phyloP scores from a whole-genome alignment of 2,888 invertebrate genomes.

The Labia minor region DNA sequence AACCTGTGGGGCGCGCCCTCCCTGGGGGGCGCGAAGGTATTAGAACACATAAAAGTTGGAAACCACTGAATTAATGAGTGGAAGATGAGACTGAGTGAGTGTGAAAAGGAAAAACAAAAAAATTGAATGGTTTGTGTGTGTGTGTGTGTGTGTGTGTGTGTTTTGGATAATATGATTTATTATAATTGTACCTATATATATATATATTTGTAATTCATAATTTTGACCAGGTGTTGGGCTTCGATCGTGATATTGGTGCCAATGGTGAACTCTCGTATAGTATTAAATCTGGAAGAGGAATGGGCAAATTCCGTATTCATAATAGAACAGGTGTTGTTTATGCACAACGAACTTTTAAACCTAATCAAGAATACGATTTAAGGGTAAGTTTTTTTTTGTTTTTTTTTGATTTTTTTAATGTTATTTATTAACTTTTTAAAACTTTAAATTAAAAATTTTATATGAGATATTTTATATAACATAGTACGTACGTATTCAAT shows the following conservation, averaged over 20 bases:
- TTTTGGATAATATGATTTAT: not conserved
- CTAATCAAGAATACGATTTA: slow-evolving; percentile 55
- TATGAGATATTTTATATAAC: too few relatives aligned
- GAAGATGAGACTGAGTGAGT: not conserved
- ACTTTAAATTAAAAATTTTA: too few relatives aligned
- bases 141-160: not conserved
- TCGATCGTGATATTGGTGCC: slow-evolving; percentile 68
- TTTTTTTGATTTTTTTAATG: not conserved
- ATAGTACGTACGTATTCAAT: too few relatives aligned
- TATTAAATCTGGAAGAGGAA: slow-evolving; percentile 64
- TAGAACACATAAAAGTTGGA: too few relatives aligned
- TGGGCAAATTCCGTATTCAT: slow-evolving; percentile 72
- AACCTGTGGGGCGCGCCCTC: too few relatives aligned
- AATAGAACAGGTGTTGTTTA: slow-evolving; percentile 70
- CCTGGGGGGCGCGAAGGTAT: too few relatives aligned
- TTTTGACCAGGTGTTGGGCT: slow-evolving; percentile 57
- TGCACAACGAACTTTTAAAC: slow-evolving; percentile 57
- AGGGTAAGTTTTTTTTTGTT: slow-evolving; percentile 41
- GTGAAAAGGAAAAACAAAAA: not conserved
- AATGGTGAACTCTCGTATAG: slow-evolving; percentile 78
- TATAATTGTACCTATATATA: too few relatives aligned
- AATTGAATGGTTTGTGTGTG: too few relatives aligned
- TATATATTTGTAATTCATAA: slow-evolving; percentile 18
- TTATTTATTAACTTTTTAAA: too few relatives aligned
- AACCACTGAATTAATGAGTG: not conserved